These are phyloP conservation scores for Onychostoma macrolepis DNA, from an alignment of 2,113 vertebrate genomes.

Conservation along the genomic window DNA sequence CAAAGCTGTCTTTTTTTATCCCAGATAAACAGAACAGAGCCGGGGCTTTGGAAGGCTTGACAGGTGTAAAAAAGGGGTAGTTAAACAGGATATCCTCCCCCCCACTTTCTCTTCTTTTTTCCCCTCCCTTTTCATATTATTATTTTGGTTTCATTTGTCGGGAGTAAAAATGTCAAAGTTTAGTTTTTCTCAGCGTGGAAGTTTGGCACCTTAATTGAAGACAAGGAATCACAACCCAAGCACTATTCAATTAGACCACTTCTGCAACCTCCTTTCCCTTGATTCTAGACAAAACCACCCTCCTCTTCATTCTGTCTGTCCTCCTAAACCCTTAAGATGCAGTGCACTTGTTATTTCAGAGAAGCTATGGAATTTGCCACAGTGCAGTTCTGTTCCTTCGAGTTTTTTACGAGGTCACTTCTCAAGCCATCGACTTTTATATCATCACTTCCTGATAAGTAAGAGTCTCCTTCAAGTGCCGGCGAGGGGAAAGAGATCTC, in stretches of 20 bases:
- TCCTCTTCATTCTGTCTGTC: constrained; percentile 15
- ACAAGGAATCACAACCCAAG: neutral
- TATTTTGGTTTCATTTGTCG: constrained; percentile 30
- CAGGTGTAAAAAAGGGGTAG: constrained; percentile 60
- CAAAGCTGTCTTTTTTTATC: constrained; percentile 60
- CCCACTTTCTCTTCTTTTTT: constrained; percentile 4
- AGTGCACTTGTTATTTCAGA: constrained; percentile 55
- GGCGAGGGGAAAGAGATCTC: constrained; percentile 14
- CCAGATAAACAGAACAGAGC: constrained; percentile 64
- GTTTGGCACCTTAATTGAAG: constrained; percentile 47
- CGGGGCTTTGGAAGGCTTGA: constrained; percentile 50
- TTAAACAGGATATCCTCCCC: constrained; percentile 57
- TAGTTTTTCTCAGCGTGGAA: neutral
- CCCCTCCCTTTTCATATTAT: constrained; percentile 9
- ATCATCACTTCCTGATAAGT: constrained; percentile 57
- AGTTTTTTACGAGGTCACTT: constrained; percentile 58
- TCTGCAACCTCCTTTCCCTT: neutral
- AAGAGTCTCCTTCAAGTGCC: constrained; percentile 31
- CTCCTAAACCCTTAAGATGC: constrained; percentile 28
- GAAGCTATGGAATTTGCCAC: constrained; percentile 52
- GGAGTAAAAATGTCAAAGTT: constrained; percentile 23
- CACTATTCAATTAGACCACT: constrained; percentile 17
- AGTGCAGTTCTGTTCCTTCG: constrained; percentile 26
- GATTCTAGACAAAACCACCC: neutral
- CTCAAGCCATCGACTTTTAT: constrained; percentile 59